A percentile compares a stretch with the other conserved stretches of the same genome.
Evolutionary conservation across 1,140 invertebrate species (phyloP).

Genomic region (Patella vulgata): DNA sequence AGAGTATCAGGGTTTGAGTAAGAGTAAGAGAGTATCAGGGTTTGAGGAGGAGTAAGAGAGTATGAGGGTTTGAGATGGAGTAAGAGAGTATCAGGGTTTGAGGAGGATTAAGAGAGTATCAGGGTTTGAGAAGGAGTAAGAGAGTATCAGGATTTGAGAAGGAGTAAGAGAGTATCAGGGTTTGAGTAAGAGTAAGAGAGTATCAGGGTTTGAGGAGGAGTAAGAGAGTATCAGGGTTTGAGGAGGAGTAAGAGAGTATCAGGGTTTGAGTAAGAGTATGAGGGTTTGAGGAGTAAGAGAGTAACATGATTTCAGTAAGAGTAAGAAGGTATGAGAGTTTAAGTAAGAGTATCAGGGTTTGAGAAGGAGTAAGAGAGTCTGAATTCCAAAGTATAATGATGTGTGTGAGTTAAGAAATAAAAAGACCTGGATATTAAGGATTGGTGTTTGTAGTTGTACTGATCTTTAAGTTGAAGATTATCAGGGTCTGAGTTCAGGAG

Average conservation of each 20-base stretch:
- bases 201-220: neutral
- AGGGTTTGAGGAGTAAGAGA: neutral
- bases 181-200: slow-evolving; percentile 1
- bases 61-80: no score
- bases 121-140: slow-evolving; percentile 2
- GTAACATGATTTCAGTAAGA: neutral
- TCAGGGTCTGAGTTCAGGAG: neutral
- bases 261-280: neutral
- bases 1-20: no score
- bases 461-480: neutral
- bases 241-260: slow-evolving; percentile 4
- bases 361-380: neutral
- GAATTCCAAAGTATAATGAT: neutral
- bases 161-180: slow-evolving; percentile 1
- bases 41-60: no score
- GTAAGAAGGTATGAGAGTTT: slow-evolving; percentile 1
- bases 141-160: slow-evolving; percentile 3
- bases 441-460: slow-evolving; percentile 1
- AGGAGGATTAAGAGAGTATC: neutral
- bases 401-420: neutral
- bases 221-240: neutral
- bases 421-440: neutral
- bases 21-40: no score
- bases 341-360: neutral
- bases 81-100: slow-evolving; percentile 7